Conservation (phyloP, 2,797 vertebrate genomes). For the Tragelaphus oryx region DNA sequence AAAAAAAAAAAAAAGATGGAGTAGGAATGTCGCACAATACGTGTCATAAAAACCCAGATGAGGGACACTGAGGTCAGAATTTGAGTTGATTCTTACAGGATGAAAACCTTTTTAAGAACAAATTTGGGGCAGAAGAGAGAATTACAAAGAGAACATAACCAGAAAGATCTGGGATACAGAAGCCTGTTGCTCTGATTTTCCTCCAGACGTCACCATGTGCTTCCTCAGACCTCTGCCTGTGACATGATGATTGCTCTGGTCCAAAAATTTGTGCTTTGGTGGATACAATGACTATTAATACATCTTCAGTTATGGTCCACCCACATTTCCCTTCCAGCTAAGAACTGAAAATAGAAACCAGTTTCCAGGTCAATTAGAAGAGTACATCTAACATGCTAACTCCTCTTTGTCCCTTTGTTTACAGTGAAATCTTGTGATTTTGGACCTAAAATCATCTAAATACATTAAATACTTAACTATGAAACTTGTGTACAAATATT, state of each 20-base stretch:
- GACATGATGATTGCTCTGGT: fast-evolving
- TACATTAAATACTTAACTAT: neutral
- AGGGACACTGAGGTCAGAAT: neutral
- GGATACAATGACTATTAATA: neutral
- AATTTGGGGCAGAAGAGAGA: neutral
- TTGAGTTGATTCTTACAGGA: neutral
- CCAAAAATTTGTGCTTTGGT: neutral
- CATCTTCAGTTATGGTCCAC: neutral
- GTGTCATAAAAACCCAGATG: neutral
- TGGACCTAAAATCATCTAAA: neutral
- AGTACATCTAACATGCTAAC: neutral
- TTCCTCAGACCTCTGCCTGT: neutral
- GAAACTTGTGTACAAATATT: constrained; percentile 12
- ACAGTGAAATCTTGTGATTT: neutral
- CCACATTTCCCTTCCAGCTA: neutral
- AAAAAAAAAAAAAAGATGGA: neutral
- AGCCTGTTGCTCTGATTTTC: too few species aligned
- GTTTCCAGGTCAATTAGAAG: neutral
- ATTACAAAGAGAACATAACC: neutral
- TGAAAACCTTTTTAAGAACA: neutral
- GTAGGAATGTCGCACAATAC: fast-evolving
- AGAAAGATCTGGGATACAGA: neutral
- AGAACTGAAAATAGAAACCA: neutral
- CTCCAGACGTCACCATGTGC: neutral
- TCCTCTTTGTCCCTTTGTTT: neutral